Conservation (phyloP, 2,797 vertebrate genomes). For the Pseudochirops cupreus region DNA sequence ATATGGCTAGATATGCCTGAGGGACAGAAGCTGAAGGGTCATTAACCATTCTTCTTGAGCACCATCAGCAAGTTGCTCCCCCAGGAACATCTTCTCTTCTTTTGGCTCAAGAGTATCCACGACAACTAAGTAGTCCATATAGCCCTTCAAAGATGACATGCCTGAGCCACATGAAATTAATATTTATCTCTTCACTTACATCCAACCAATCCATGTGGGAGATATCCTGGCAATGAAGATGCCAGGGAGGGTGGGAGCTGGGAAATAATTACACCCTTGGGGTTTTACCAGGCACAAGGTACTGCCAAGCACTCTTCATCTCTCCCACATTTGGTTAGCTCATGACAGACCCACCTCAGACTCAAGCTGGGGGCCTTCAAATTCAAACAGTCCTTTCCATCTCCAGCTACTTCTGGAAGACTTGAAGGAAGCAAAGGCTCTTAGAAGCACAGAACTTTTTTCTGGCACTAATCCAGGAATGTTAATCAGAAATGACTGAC, state of each 20-base stretch:
- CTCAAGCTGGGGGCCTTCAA: not conserved
- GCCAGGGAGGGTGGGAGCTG: constrained; percentile 70
- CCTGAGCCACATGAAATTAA: constrained; percentile 75
- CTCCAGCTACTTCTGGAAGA: not conserved
- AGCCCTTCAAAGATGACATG: constrained; percentile 72
- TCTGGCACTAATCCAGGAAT: not conserved
- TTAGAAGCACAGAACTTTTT: not conserved
- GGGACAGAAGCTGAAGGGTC: not conserved
- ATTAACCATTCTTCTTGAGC: not conserved
- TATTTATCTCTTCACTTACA: constrained; percentile 77
- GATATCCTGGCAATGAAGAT: constrained; percentile 76
- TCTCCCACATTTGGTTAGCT: constrained; percentile 38
- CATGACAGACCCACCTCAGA: not conserved
- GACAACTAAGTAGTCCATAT: constrained; percentile 68
- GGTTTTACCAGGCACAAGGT: constrained; percentile 63
- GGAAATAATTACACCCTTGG: constrained; percentile 78
- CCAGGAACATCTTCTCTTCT: constrained; percentile 12
- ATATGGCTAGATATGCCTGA: not conserved
- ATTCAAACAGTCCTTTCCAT: not conserved
- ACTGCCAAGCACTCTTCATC: constrained; percentile 55
- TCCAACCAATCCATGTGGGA: constrained; percentile 57
- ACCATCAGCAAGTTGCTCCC: not conserved
- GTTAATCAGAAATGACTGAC: not conserved
- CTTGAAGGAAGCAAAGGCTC: not conserved
- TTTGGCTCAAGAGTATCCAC: constrained; percentile 56